Evolutionary conservation across 1,140 invertebrate species (phyloP), one percentile per base, ranked within the genome.

Genomic region (Nasonia longicornis): DNA sequence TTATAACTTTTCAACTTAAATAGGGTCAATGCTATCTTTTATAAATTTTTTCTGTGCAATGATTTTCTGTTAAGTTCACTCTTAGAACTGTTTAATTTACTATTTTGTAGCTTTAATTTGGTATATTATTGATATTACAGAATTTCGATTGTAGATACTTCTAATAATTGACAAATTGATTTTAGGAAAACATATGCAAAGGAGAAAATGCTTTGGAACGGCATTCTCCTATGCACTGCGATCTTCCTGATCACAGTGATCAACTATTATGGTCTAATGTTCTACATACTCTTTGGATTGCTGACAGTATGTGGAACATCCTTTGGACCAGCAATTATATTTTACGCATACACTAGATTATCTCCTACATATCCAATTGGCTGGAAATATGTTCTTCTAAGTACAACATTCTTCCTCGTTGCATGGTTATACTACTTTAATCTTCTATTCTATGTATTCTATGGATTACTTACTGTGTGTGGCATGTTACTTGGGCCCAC

Each of bases 221-320:
- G 64, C 42, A 63, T 83, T 74, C 7, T 80, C 82, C 7, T 83
- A 72, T 71, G 66, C 67, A 22, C 11, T 73, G 73, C 71, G n/a
- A 73, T 77, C 67, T 48, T 83, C 35, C n/a, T 83, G 73, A 80
- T 83, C 66, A 69, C 71, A 52, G 10, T 42, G n/a, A 72, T 75
- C 4, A 79, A 82, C 20, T 80, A 83, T 67, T 79, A 77, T 66
- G 78, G 29, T 66, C 10, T 72, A 42, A 76, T 77, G 58, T 72
- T 80, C 14, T 83, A 80, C 67, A 80, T 80, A 83, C 16, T 83
- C 4, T 66, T 83, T 71, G 82, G 82, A 72, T 73, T 83, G 16
- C 52, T 83, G n/a, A 79, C 31, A 31, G n/a, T 80, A 72, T 80
- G 77, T 72, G 73, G 63, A 66, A 83, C 78, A 45, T 72, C 74